Evolutionary conservation across 2,888 invertebrate species (phyloP).

Genomic region (Masnerella sp.): DNA sequence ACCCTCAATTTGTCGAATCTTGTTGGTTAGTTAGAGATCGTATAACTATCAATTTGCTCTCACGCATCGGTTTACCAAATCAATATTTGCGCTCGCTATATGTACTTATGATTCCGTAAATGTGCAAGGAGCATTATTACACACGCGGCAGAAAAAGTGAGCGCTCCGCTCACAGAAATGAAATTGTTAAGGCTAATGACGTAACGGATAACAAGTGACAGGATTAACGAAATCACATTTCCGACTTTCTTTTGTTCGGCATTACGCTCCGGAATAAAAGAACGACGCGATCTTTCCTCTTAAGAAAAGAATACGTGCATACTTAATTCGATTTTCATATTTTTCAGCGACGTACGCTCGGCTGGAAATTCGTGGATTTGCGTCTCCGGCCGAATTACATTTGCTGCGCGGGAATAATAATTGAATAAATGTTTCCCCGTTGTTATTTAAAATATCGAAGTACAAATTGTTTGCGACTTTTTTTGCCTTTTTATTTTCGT

Average conservation of each 20-base stretch:
- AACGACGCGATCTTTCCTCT: conserved; percentile 25
- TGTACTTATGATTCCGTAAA: conserved; percentile 31
- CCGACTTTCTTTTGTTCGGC: conserved; percentile 31
- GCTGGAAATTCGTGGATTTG: conserved; percentile 5
- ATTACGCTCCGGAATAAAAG: conserved; percentile 22
- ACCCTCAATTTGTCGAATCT: conserved; percentile 37
- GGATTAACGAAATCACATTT: conserved; percentile 44
- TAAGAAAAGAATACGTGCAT: conserved; percentile 37
- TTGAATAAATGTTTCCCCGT: neutral
- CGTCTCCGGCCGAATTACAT: conserved; percentile 6
- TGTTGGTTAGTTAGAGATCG: conserved; percentile 41
- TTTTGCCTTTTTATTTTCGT: too few relatives aligned
- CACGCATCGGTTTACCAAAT: conserved; percentile 41
- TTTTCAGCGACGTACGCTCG: conserved; percentile 3
- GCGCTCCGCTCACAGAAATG: conserved; percentile 15
- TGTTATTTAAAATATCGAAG: neutral
- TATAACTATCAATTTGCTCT: conserved; percentile 35
- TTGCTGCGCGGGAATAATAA: neutral
- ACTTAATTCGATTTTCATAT: conserved; percentile 21
- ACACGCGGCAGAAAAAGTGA: conserved; percentile 8
- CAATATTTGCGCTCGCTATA: conserved; percentile 44
- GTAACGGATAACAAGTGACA: conserved; percentile 42
- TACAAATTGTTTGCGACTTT: neutral
- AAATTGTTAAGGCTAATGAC: conserved; percentile 38
- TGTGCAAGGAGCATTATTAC: conserved; percentile 19